Evolutionary conservation across 2,888 invertebrate genomes (phyloP), one percentile per base, ranked within the genome.

Genomic region (Clepsis dumicolana): DNA sequence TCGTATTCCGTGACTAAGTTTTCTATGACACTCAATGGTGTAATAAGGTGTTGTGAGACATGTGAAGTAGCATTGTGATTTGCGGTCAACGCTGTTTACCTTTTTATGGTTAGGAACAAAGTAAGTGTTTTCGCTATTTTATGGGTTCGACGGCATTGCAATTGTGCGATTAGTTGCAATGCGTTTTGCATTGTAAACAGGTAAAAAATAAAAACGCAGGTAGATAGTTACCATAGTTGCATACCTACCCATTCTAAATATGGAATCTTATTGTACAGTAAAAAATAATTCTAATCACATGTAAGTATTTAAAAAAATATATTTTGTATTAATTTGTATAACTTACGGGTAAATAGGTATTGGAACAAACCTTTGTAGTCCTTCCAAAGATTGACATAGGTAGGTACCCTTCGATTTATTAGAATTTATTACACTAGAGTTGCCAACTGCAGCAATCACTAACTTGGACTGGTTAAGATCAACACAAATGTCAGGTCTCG

Each of bases 21-120:
- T 73, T 77, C 76, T 74, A 38, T 61, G 41, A 52, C 56, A 63
- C 64, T 44, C 65, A 60, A 65, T 59, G 57, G 70, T 70, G 60
- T 74, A 80, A 80, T 83, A 79, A 80, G 73, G 86, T 87, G 84
- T 76, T 80, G 85, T 87, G 87, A 75, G 82, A 84, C 78, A 88
- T 87, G 89, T 89, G 89, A 88, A 76, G 72, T 75, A 71, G 65
- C 64, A 70, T 68, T 83, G 85, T 86, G 83, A 79, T 74, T 81
- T 81, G 78, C 75, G 80, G 80, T 79, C 73, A 74, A 78, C 81
- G 78, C 82, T 75, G 80, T 84, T 86, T 81, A 79, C 77, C 81
- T 88, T 87, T 88, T 85, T 85, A 87, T 82, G 88, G 91, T 91
- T 48, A 65, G 35, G 50, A 63, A 68, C 68, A 68, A 81, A 88